Evolutionary conservation across 2,888 invertebrate species (phyloP).

Genomic region (Lycia hirtaria): DNA sequence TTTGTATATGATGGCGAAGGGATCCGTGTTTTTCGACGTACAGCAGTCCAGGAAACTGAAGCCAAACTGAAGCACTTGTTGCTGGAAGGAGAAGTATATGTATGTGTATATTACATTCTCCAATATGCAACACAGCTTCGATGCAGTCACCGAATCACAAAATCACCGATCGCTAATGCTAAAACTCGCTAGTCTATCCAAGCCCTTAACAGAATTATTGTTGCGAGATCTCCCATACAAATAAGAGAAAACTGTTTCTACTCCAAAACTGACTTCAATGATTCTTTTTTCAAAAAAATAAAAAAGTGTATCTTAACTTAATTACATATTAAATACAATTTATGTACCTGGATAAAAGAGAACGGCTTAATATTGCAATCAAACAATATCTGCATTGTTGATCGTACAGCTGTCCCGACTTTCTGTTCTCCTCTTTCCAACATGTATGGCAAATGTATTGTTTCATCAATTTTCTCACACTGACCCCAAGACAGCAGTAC

Average conservation of each 20-base stretch:
- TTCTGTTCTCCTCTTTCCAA: constrained; percentile 74
- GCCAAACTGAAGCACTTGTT: constrained; percentile 69
- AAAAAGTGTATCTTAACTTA: neutral
- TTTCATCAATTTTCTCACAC: constrained; percentile 50
- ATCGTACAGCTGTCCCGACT: constrained; percentile 64
- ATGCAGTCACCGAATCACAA: too few relatives aligned
- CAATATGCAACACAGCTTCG: too few relatives aligned
- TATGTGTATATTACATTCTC: neutral
- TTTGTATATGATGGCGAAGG: constrained; percentile 63
- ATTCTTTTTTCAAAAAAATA: too few relatives aligned
- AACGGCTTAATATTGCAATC: constrained; percentile 76
- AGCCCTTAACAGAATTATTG: too few relatives aligned
- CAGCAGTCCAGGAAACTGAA: constrained; percentile 69
- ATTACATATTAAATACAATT: neutral
- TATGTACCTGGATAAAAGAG: constrained; percentile 75
- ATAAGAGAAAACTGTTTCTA: too few relatives aligned
- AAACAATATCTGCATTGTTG: constrained; percentile 69
- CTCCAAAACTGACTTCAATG: too few relatives aligned
- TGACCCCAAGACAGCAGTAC: constrained; percentile 76
- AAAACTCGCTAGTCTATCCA: too few relatives aligned
- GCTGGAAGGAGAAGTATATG: constrained; percentile 55
- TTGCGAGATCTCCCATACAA: too few relatives aligned
- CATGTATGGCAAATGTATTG: constrained; percentile 74
- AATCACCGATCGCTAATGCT: too few relatives aligned
- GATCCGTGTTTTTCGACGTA: constrained; percentile 62